Evolutionary conservation across 2,888 invertebrate genomes (phyloP), one percentile per base, ranked within the genome.

Genomic region (Cosmopolites sordidus): DNA sequence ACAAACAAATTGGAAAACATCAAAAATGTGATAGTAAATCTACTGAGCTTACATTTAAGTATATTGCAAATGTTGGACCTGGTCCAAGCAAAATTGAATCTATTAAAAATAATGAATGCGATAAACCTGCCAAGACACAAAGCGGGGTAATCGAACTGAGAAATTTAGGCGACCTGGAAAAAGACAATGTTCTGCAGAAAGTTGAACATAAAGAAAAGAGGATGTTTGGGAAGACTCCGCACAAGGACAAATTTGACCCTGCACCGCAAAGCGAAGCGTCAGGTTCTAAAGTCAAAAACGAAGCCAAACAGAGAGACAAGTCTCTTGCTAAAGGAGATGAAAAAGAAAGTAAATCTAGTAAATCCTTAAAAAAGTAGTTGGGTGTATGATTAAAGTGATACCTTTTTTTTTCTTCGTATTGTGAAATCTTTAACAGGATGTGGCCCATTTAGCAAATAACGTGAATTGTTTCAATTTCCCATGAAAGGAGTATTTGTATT

Each of bases 341-440:
- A 46, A 56, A 50, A 30, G 56, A 56, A 33, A 27, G 27, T 33
- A 56, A 56, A 50, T 33, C 27, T 42, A 43, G 38, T 37, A 55
- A 55, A 48, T 12, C 42, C 22, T 22, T 29, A 16, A 51, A 48
- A 38, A 56, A 52, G 37, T 51, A 49, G 44, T 33, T 9, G 18
- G 14, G 15, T 39, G 14, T 46, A 18, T 27, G 50, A 37, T 30
- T 29, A 33, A 42, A 42, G 11, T 16, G 33, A 43, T 22, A n/a
- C n/a, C 6, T 16, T n/a, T 16, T 18, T 18, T 40, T 40, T 37
- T 47, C 27, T 38, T 12, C 12, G 16, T n/a, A 38, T 43, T 42
- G 15, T 22, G 8, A 22, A 5, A 22, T 22, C 22, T 22, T 22
- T 22, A 22, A 22, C 22, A 8, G 22, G 22, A 30, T 41, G 42